phyloP scores from a whole-genome alignment of 2,888 invertebrate species.

The Empis stercorea region DNA sequence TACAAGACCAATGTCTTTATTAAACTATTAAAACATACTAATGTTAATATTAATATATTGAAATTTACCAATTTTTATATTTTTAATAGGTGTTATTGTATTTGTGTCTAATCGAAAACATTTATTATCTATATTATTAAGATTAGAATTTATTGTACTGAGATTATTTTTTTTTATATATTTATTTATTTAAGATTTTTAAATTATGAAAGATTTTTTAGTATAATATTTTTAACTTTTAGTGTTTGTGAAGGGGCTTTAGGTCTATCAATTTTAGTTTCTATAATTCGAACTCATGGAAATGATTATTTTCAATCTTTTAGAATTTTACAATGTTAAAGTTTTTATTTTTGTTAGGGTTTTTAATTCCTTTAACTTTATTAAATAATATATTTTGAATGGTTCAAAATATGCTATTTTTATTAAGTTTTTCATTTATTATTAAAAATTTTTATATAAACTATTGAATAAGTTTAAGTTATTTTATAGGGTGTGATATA shows the following conservation, averaged over 20 bases:
- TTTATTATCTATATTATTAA: conserved; percentile 46
- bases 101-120: conserved; percentile 45
- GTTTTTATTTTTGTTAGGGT: conserved; percentile 38
- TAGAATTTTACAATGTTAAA: conserved; percentile 47
- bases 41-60: conserved; percentile 39
- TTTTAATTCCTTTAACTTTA: conserved; percentile 42
- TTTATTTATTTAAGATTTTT: conserved; percentile 38
- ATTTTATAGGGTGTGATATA: conserved; percentile 37
- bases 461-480: conserved; percentile 30
- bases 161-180: conserved; percentile 41
- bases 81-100: conserved; percentile 39
- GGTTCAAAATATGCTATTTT: conserved; percentile 41
- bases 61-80: conserved; percentile 38
- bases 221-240: conserved; percentile 48
- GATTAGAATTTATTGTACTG: conserved; percentile 48
- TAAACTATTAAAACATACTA: conserved; percentile 49
- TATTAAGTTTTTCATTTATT: conserved; percentile 40
- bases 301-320: conserved; percentile 51
- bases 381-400: conserved; percentile 40
- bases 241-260: conserved; percentile 52
- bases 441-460: conserved; percentile 29
- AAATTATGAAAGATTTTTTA: conserved; percentile 42
- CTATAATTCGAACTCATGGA: conserved; percentile 47
- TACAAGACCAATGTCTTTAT: conserved; percentile 56
- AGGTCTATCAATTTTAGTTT: conserved; percentile 48